Conservation (phyloP, 1,140 invertebrate genomes). For the Tetranychus cinnabarinus region DNA sequence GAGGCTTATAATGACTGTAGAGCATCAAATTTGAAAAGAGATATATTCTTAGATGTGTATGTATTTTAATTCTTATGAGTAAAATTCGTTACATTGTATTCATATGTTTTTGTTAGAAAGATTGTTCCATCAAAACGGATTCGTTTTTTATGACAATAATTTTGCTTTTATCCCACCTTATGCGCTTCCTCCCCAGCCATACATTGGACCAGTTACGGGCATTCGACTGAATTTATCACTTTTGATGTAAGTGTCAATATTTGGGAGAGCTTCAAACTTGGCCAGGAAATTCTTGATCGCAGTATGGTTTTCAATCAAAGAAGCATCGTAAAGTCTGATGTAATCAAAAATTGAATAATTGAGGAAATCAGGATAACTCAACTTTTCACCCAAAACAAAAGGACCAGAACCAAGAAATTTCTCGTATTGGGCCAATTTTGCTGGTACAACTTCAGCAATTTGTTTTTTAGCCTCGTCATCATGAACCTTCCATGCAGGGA, state of each 20-base stretch:
- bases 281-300: neutral
- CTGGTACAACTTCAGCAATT: conserved; percentile 15
- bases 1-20: no score
- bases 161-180: no score
- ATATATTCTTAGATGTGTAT: no score
- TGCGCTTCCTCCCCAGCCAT: no score
- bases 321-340: conserved; percentile 7
- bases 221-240: neutral
- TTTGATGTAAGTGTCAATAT: neutral
- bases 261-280: neutral
- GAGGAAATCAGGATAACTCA: conserved; percentile 27
- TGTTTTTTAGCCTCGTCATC: conserved; percentile 9
- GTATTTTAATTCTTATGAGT: no score
- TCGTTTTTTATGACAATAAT: no score
- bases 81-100: no score
- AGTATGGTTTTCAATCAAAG: neutral
- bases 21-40: no score
- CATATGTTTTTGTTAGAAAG: no score
- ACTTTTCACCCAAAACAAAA: conserved; percentile 24
- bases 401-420: conserved; percentile 21
- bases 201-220: neutral
- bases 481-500: conserved; percentile 12
- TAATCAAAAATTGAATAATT: conserved; percentile 27
- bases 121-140: no score
- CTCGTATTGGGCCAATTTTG: conserved; percentile 18